Evolutionary conservation across 2,113 vertebrate species (phyloP).

Genomic region (Dendropsophus ebraccatus): DNA sequence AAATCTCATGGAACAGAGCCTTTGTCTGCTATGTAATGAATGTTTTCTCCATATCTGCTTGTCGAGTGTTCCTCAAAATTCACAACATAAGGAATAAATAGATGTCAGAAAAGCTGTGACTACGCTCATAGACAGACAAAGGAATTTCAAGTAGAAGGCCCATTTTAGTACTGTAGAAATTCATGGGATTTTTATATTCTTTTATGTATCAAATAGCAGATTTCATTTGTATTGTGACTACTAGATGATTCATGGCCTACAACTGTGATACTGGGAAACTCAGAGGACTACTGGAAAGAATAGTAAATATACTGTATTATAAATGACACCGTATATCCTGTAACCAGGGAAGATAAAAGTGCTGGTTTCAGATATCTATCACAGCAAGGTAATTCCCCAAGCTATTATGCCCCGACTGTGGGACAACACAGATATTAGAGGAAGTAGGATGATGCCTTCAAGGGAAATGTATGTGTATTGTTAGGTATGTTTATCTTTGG

Average conservation of each 20-base stretch:
- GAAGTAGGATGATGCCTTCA: not conserved
- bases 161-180: not conserved
- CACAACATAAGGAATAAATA: not conserved
- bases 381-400: conserved; percentile 21
- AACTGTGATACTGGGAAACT: conserved; percentile 14
- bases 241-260: conserved; percentile 4
- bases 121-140: not conserved
- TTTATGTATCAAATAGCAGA: conserved; percentile 14
- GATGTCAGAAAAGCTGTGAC: not conserved
- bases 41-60: not conserved
- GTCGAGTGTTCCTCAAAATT: not conserved
- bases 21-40: not conserved
- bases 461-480: not conserved
- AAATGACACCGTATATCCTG: not conserved
- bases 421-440: not conserved
- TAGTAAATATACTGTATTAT: conserved; percentile 26
- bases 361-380: conserved; percentile 12
- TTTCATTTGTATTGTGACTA: conserved; percentile 18
- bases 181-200: conserved; percentile 7
- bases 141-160: not conserved
- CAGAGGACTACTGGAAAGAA: not conserved
- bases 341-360: not conserved
- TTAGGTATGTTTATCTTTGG: not conserved
- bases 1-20: not conserved
- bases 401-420: not conserved